Evolutionary conservation across 2,113 vertebrate species (phyloP).

Genomic region (Psophia crepitans): DNA sequence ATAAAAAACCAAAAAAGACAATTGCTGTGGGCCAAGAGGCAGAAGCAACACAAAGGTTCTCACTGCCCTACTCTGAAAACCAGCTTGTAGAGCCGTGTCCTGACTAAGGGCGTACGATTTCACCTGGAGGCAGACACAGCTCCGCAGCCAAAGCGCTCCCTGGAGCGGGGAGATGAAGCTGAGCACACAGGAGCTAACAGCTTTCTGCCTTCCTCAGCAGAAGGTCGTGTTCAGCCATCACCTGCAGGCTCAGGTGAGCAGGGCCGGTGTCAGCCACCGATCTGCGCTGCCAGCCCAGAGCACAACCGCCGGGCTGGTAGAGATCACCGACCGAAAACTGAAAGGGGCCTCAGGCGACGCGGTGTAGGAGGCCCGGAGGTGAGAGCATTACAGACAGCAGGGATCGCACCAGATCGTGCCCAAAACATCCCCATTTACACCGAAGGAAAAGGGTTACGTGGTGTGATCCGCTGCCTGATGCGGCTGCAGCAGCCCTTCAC

Average conservation of each 20-base stretch:
- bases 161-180: not conserved
- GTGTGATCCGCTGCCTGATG: not conserved
- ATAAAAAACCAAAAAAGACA: not conserved
- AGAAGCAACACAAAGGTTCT: not conserved
- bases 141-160: not conserved
- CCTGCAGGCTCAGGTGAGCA: not conserved
- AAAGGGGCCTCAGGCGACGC: not conserved
- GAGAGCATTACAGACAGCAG: rapidly evolving
- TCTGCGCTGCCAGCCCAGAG: not conserved
- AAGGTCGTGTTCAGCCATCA: rapidly evolving
- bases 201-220: not conserved
- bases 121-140: not conserved
- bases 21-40: not conserved
- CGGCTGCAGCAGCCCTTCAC: rapidly evolving
- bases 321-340: rapidly evolving
- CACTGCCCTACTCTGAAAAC: not conserved
- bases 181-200: rapidly evolving
- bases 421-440: not conserved
- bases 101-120: rapidly evolving
- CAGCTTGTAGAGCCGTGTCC: not conserved
- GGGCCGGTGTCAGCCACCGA: not conserved
- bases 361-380: rapidly evolving
- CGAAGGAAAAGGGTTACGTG: no score
- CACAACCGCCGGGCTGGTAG: not conserved
- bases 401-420: rapidly evolving